Conservation (phyloP, 2,797 vertebrate species). For the Margarornis squamiger region DNA sequence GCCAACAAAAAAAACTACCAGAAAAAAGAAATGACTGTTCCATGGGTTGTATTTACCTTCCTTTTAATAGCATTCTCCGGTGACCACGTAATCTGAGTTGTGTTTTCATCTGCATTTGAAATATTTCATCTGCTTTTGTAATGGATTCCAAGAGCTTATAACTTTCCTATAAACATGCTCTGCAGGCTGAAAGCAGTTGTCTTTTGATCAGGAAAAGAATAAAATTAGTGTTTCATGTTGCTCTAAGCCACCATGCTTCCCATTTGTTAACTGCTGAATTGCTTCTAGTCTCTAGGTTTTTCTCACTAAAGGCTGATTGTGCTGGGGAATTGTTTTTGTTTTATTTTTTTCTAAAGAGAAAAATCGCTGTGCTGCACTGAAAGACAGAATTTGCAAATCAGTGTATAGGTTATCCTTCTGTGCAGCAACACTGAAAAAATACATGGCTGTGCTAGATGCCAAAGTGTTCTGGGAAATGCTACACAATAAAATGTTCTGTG, state of each 20-base stretch:
- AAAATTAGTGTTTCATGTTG: not conserved
- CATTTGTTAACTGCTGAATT: not conserved
- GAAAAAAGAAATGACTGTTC: not conserved
- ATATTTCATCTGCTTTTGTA: slow-evolving; percentile 1
- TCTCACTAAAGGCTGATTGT: not conserved
- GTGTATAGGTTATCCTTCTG: not conserved
- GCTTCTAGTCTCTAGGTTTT: not conserved
- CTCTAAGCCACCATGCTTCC: not conserved
- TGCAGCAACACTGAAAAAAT: not conserved
- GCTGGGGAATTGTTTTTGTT: not conserved
- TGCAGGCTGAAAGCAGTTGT: slow-evolving; percentile 8
- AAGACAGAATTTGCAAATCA: not conserved
- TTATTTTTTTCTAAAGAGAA: not conserved
- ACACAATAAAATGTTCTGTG: not conserved
- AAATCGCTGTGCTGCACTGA: not conserved
- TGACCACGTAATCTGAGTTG: not conserved
- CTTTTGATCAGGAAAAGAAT: not conserved
- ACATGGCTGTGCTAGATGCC: not conserved
- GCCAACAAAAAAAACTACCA: not conserved
- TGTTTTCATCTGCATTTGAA: slow-evolving; percentile 11
- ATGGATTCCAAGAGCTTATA: slow-evolving; percentile 7
- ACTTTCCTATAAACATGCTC: not conserved
- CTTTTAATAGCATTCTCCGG: slow-evolving; percentile 7
- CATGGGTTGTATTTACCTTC: slow-evolving; percentile 11
- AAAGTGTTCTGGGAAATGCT: not conserved